Evolutionary conservation across 2,888 invertebrate genomes (phyloP).

Genomic region (Silvanus unidentatus): DNA sequence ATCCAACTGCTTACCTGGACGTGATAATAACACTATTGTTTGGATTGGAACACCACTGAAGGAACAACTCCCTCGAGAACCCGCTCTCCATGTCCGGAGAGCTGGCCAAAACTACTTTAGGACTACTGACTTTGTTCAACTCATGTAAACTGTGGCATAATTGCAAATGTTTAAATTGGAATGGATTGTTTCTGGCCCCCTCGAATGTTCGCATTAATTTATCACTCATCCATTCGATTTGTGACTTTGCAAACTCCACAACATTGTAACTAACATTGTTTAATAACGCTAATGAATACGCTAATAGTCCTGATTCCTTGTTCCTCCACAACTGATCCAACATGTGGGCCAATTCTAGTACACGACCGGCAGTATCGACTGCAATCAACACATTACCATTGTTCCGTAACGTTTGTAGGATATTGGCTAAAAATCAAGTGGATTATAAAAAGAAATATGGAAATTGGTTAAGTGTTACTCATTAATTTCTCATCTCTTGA

Average conservation of each 20-base stretch:
- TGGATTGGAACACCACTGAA: constrained; percentile 87
- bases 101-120: constrained; percentile 93
- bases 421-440: constrained; percentile 64
- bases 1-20: neutral
- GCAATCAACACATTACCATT: constrained; percentile 95
- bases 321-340: constrained; percentile 91
- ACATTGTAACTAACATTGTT: constrained; percentile 98
- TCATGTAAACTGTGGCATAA: constrained; percentile 90
- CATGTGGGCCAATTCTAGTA: constrained; percentile 94
- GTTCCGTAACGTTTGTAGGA: constrained; percentile 84
- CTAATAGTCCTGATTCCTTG: constrained; percentile 90
- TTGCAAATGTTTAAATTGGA: constrained; percentile 89
- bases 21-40: constrained; percentile 94
- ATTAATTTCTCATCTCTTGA: constrained; percentile 93
- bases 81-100: constrained; percentile 93
- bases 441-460: constrained; percentile 3
- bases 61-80: constrained; percentile 88
- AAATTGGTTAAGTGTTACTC: constrained; percentile 54
- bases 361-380: constrained; percentile 94
- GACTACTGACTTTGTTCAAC: constrained; percentile 77
- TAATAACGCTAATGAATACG: constrained; percentile 87
- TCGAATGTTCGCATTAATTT: constrained; percentile 91
- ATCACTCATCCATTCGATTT: constrained; percentile 99
- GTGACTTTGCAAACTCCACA: constrained; percentile 97
- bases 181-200: constrained; percentile 86